A percentile compares a stretch with the other conserved stretches of the same genome.
These are phyloP conservation scores for Clistopyga incitator DNA, from an alignment of 2,888 invertebrate species.

Conservation along the genomic window DNA sequence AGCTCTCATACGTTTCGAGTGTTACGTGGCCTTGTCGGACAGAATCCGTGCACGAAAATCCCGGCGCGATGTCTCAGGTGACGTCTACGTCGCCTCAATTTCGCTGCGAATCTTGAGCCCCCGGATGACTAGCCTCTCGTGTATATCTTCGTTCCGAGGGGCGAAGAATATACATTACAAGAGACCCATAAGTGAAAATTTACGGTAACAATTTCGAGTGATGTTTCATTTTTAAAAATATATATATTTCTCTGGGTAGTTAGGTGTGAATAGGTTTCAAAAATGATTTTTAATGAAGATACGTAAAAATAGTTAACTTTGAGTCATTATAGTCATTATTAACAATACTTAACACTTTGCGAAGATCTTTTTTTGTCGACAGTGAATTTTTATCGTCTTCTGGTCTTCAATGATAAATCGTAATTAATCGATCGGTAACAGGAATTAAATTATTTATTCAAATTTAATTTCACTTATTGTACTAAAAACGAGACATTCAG, in stretches of 20 bases:
- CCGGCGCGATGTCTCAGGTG: slow-evolving; percentile 33
- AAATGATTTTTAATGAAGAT: not conserved
- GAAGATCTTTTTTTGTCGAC: too few relatives aligned
- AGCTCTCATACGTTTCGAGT: slow-evolving; percentile 39
- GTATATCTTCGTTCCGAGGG: not conserved
- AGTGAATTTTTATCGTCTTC: too few relatives aligned
- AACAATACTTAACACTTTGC: too few relatives aligned
- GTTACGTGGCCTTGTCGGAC: slow-evolving; percentile 43
- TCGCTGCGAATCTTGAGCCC: slow-evolving; percentile 7
- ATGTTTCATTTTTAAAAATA: not conserved
- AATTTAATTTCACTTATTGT: too few relatives aligned
- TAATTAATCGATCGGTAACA: too few relatives aligned
- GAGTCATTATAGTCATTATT: not conserved
- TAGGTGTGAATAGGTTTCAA: too few relatives aligned
- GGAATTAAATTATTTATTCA: too few relatives aligned
- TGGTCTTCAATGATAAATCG: too few relatives aligned
- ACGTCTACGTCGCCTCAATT: slow-evolving; percentile 38
- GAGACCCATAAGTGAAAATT: not conserved
- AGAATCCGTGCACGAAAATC: slow-evolving; percentile 47
- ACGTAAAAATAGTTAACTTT: not conserved
- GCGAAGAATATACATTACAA: not conserved
- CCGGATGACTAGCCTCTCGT: slow-evolving; percentile 7
- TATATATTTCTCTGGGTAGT: not conserved
- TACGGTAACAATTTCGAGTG: not conserved
- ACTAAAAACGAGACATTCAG: too few relatives aligned